Conservation (phyloP, 2,888 invertebrate genomes). For the Hydropsyche betteni region DNA sequence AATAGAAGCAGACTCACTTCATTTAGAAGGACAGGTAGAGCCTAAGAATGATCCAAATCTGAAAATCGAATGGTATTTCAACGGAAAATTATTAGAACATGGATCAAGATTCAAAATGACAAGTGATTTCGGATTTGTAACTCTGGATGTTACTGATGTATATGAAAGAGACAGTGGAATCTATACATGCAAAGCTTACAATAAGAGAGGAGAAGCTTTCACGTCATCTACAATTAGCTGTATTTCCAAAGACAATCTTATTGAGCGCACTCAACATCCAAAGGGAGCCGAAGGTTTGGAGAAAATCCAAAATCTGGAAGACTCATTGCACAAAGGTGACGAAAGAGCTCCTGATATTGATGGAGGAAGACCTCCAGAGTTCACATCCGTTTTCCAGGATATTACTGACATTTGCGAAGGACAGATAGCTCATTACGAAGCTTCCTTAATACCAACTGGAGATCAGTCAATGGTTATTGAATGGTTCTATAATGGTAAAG, state of each 20-base stretch:
- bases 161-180: constrained; percentile 94
- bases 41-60: constrained; percentile 92
- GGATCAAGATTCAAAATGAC: constrained; percentile 91
- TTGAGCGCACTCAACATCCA: constrained; percentile 91
- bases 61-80: constrained; percentile 94
- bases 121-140: constrained; percentile 96
- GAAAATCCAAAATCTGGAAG: constrained; percentile 90
- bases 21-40: constrained; percentile 93
- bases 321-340: constrained; percentile 79
- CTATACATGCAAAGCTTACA: constrained; percentile 90
- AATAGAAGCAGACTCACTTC: constrained; percentile 84
- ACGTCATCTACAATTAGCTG: constrained; percentile 90
- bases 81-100: constrained; percentile 86
- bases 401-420: constrained; percentile 89
- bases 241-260: constrained; percentile 80
- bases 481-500: constrained; percentile 95
- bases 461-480: constrained; percentile 94
- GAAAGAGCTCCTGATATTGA: constrained; percentile 75
- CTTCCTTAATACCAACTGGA: constrained; percentile 91
- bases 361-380: constrained; percentile 85
- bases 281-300: constrained; percentile 93
- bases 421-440: constrained; percentile 97
- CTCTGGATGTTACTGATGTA: constrained; percentile 89
- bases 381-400: constrained; percentile 87
- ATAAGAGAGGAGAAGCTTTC: constrained; percentile 89